phyloP scores from a whole-genome alignment of 2,888 invertebrate species.

The Lasioglossum lativentre region DNA sequence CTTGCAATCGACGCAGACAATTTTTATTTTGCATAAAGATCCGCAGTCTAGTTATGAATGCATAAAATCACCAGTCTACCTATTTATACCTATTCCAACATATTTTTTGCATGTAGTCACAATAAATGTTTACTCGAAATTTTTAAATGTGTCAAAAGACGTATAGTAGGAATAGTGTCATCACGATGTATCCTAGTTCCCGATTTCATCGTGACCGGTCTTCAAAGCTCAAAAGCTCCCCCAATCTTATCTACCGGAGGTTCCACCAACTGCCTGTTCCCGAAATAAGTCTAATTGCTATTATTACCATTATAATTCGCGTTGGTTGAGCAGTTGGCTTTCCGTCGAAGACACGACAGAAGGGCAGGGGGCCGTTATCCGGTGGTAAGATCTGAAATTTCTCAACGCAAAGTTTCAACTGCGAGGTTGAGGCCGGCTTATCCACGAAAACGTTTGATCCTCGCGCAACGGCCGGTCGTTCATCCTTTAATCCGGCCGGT shows the following conservation, averaged over 20 bases:
- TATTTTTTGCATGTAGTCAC: too few relatives aligned
- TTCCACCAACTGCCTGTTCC: not conserved
- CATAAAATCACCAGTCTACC: too few relatives aligned
- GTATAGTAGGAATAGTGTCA: not conserved
- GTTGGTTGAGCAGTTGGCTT: slow-evolving; percentile 9
- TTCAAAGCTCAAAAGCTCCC: not conserved
- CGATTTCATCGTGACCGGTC: not conserved
- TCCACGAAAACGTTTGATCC: slow-evolving; percentile 72
- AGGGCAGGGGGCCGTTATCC: slow-evolving; percentile 20
- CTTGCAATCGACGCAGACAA: too few relatives aligned
- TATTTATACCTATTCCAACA: too few relatives aligned
- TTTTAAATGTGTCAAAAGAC: not conserved
- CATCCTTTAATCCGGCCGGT: slow-evolving; percentile 69
- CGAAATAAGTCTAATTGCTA: not conserved
- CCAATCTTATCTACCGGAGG: not conserved
- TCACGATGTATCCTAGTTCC: not conserved
- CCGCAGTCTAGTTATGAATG: too few relatives aligned
- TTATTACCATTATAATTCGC: not conserved
- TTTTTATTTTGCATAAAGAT: too few relatives aligned
- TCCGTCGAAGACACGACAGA: not conserved
- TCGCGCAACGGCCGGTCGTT: slow-evolving; percentile 61
- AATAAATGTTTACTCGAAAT: too few relatives aligned
- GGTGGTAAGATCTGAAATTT: slow-evolving; percentile 53
- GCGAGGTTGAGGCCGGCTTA: slow-evolving; percentile 59
- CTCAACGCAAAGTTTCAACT: slow-evolving; percentile 57